Evolutionary conservation across 2,888 invertebrate genomes (phyloP).

Genomic region (Cenopis cana): DNA sequence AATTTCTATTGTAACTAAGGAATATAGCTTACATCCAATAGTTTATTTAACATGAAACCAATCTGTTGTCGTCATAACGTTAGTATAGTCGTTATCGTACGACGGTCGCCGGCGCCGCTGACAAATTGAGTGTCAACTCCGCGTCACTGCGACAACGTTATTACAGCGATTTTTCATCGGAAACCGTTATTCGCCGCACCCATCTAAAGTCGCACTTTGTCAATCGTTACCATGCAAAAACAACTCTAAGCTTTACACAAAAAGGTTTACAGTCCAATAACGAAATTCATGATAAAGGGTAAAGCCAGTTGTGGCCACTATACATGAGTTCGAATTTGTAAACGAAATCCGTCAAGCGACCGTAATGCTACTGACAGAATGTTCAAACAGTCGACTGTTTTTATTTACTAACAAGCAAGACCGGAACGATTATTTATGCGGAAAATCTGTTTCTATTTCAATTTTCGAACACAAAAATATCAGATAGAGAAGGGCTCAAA

Average conservation of each 20-base stretch:
- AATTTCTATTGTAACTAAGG: neutral
- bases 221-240: conserved; percentile 10
- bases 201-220: conserved; percentile 4
- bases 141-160: conserved; percentile 57
- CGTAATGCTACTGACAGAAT: conserved; percentile 27
- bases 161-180: conserved; percentile 62
- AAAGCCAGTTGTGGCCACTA: conserved; percentile 22
- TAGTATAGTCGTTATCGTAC: conserved; percentile 53
- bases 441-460: conserved; percentile 18
- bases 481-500: conserved; percentile 13
- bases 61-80: conserved; percentile 21
- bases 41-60: conserved; percentile 14
- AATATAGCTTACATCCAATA: neutral
- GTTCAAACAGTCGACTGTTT: conserved; percentile 18
- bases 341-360: conserved; percentile 32
- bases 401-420: conserved; percentile 28
- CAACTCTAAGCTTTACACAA: neutral
- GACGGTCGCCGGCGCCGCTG: conserved; percentile 49
- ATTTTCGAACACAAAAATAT: conserved; percentile 19
- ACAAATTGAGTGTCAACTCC: conserved; percentile 73
- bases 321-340: conserved; percentile 38
- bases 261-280: conserved; percentile 3
- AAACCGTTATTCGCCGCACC: conserved; percentile 39
- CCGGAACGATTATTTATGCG: conserved; percentile 6
- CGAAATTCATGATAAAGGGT: neutral